A percentile compares a stretch with the other conserved stretches of the same genome.
Evolutionary conservation across 2,113 vertebrate species (phyloP).

Genomic region (Ariopsis seemanni): DNA sequence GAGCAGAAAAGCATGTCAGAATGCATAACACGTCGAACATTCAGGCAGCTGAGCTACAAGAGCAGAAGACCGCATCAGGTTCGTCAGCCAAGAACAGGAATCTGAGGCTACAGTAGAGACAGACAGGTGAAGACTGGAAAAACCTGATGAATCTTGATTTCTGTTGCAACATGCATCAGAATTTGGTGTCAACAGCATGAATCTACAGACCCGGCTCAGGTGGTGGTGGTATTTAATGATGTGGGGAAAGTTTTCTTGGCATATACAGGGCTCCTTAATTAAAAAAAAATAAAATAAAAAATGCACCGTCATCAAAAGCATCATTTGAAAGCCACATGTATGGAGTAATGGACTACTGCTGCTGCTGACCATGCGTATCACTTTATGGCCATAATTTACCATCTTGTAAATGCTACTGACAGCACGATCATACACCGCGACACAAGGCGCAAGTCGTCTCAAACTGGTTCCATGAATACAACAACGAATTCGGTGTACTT

Average conservation of each 20-base stretch:
- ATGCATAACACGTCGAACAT: not conserved
- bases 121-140: not conserved
- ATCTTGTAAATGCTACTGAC: no score
- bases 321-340: no score
- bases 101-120: not conserved
- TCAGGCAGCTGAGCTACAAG: not conserved
- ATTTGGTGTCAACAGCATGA: not conserved
- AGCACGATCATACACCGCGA: no score
- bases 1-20: not conserved
- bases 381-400: no score
- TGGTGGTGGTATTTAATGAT: no score
- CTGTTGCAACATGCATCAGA: not conserved
- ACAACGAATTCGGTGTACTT: not conserved
- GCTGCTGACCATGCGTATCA: no score
- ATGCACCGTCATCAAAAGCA: no score
- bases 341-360: no score
- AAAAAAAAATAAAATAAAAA: no score
- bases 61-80: not conserved
- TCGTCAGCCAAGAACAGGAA: not conserved
- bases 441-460: not conserved
- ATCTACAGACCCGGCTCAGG: not conserved
- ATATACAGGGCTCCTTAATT: no score
- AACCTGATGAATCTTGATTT: not conserved
- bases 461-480: not conserved
- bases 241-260: no score